These are phyloP conservation scores for Pseudopodoces humilis DNA, from an alignment of 2,113 vertebrate genomes.

Conservation along the genomic window DNA sequence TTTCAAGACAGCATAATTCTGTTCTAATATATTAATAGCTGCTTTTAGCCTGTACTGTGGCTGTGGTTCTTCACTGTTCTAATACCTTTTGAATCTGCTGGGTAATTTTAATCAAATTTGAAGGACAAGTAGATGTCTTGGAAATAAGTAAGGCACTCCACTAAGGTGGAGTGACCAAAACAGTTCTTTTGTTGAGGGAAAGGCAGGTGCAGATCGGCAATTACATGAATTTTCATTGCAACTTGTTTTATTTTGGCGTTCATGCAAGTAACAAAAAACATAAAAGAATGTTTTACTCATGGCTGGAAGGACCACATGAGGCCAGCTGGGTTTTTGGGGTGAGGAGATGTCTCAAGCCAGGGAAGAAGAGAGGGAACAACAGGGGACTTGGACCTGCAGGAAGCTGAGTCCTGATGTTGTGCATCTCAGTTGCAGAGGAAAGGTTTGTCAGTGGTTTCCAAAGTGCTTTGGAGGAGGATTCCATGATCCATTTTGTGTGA, in stretches of 20 bases:
- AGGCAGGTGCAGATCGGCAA: not conserved
- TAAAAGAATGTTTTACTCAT: not conserved
- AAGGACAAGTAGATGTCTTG: not conserved
- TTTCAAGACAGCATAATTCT: not conserved
- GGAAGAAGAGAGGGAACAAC: not conserved
- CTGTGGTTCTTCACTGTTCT: not conserved
- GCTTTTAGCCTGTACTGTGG: not conserved
- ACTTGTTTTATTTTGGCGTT: not conserved
- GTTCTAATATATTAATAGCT: slow-evolving; percentile 44
- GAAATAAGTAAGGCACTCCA: not conserved
- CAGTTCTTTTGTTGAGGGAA: not conserved
- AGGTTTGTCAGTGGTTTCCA: not conserved
- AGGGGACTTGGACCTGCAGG: not conserved
- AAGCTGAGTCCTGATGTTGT: not conserved
- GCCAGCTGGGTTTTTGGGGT: not conserved
- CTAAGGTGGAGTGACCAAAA: not conserved
- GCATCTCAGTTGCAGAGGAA: not conserved
- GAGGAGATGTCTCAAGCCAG: not conserved
- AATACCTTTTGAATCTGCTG: not conserved
- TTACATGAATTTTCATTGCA: not conserved
- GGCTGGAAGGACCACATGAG: not conserved
- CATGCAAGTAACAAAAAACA: not conserved
- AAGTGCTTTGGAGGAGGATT: not conserved
- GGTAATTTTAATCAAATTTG: not conserved
- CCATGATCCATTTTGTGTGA: fast-evolving